A percentile compares a stretch with the other conserved stretches of the same genome.
phyloP scores from a whole-genome alignment of 2,888 invertebrate genomes.

The Mycogona germanica region DNA sequence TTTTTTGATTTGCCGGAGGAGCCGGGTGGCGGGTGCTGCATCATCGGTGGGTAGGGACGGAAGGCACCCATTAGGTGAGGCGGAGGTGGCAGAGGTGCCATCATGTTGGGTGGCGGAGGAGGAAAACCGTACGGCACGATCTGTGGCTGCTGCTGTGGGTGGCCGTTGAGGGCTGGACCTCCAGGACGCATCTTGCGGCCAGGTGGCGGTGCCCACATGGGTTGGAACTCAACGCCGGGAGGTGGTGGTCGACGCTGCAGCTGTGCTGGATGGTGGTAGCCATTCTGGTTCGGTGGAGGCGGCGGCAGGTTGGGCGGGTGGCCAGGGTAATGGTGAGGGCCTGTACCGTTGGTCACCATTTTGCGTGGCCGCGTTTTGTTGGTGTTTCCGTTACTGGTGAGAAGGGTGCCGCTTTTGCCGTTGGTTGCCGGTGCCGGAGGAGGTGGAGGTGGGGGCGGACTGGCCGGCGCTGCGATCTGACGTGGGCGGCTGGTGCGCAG shows the following conservation, averaged over 20 bases:
- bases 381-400: background rate
- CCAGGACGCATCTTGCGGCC: constrained; percentile 26
- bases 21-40: constrained; percentile 27
- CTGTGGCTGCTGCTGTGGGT: constrained; percentile 16
- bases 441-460: constrained; percentile 61
- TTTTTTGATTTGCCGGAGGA: constrained; percentile 31
- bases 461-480: constrained; percentile 63
- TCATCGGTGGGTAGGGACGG: background rate
- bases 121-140: constrained; percentile 18
- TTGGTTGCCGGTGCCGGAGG: background rate
- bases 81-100: constrained; percentile 1
- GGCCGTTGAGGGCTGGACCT: constrained; percentile 18
- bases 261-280: background rate
- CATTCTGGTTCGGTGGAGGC: too few relatives aligned
- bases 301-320: background rate
- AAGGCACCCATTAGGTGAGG: background rate
- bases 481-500: constrained; percentile 48
- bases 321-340: background rate
- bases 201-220: constrained; percentile 25
- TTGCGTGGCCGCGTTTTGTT: background rate
- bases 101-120: constrained; percentile 23
- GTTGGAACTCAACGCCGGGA: constrained; percentile 25
- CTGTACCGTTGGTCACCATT: background rate
- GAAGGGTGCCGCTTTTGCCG: background rate
- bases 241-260: constrained; percentile 14